Percentiles rank a stretch among this genome's conserved stretches.
Conservation (phyloP, 1,140 invertebrate species). For the Goniozus legneri region DNA sequence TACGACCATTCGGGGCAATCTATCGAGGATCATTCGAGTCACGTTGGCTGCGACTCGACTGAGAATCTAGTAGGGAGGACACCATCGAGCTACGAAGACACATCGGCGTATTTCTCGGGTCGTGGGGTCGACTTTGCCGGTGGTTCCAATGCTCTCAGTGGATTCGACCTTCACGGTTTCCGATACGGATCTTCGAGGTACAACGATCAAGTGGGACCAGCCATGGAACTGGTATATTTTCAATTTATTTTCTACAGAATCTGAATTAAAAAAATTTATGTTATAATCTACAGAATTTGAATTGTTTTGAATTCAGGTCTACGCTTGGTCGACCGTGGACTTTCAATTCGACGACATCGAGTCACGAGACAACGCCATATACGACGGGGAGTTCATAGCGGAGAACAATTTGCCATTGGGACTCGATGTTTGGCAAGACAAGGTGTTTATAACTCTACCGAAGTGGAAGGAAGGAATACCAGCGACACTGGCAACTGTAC, state of each 20-base stretch:
- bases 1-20: too few relatives aligned
- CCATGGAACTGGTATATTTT: slow-evolving; percentile 43
- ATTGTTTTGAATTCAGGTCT: slow-evolving; percentile 41
- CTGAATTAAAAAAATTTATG: neutral
- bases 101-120: too few relatives aligned
- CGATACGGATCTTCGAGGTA: slow-evolving; percentile 15
- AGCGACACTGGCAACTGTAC: slow-evolving; percentile 63
- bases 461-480: slow-evolving; percentile 81
- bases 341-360: slow-evolving; percentile 55
- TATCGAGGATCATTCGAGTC: too few relatives aligned
- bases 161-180: too few relatives aligned
- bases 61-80: too few relatives aligned
- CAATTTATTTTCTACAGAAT: neutral
- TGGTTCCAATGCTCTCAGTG: too few relatives aligned
- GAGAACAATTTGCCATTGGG: slow-evolving; percentile 73
- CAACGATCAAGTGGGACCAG: slow-evolving; percentile 43
- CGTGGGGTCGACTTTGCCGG: too few relatives aligned
- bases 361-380: slow-evolving; percentile 51
- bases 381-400: slow-evolving; percentile 60
- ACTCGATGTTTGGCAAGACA: slow-evolving; percentile 64
- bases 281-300: neutral
- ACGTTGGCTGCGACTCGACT: too few relatives aligned
- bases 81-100: too few relatives aligned
- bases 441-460: slow-evolving; percentile 67
- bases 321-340: slow-evolving; percentile 60